These are phyloP conservation scores for Darevskia mixta DNA, from an alignment of 2,797 vertebrate genomes.

Conservation along the genomic window DNA sequence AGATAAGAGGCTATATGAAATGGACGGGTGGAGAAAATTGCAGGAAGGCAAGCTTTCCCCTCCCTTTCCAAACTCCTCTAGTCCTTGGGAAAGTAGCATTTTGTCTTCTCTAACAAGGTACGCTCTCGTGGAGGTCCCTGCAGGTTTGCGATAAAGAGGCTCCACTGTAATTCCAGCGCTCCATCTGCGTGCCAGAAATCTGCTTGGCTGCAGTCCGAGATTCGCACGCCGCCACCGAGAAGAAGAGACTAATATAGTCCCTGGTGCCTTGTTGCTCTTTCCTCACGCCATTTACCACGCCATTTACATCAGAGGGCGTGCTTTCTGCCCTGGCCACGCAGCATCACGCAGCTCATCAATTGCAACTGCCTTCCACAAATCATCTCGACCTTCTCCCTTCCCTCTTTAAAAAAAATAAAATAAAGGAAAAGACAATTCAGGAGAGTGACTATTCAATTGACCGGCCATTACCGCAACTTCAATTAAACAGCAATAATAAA, in stretches of 20 bases:
- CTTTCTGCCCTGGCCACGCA: background rate
- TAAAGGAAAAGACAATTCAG: background rate
- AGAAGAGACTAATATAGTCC: constrained; percentile 55
- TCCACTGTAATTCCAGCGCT: constrained; percentile 61
- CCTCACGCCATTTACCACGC: constrained; percentile 53
- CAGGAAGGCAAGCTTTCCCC: accelerated
- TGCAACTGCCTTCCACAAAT: constrained; percentile 22
- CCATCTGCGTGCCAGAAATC: background rate
- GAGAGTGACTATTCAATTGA: constrained; percentile 32
- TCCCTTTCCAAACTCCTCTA: background rate
- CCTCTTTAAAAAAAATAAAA: background rate
- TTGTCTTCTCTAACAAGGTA: constrained; percentile 53
- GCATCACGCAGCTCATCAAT: background rate
- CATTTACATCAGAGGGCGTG: background rate
- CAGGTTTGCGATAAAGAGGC: constrained; percentile 16
- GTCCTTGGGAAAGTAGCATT: background rate
- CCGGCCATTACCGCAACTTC: background rate
- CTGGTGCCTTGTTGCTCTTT: constrained; percentile 56
- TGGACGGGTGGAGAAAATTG: background rate
- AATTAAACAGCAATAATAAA: constrained; percentile 52
- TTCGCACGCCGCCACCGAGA: background rate
- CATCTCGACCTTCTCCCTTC: constrained; percentile 53
- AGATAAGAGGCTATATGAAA: background rate
- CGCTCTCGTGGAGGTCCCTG: background rate
- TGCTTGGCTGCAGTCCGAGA: constrained; percentile 45